A percentile compares a stretch with the other conserved stretches of the same genome.
Evolutionary conservation across 2,888 invertebrate species (phyloP).

Genomic region (Limenitis camilla): DNA sequence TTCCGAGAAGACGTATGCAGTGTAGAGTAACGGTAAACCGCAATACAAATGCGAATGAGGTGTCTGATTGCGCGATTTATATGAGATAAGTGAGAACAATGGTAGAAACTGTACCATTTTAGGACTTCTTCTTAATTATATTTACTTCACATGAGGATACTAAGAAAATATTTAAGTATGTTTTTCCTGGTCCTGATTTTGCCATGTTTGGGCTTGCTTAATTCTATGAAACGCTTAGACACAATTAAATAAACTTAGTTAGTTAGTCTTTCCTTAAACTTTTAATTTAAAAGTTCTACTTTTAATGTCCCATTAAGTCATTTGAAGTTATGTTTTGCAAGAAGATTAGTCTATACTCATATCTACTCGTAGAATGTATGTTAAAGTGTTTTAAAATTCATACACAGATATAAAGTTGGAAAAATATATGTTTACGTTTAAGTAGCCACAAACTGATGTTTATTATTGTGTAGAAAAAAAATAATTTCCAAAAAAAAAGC

Average conservation of each 20-base stretch:
- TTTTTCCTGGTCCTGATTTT: constrained; percentile 1
- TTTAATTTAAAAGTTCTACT: no score
- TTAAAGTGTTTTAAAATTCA: no score
- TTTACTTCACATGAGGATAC: neutral
- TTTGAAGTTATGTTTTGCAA: no score
- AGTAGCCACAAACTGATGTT: no score
- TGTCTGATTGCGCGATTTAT: constrained; percentile 8
- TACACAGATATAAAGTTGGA: no score
- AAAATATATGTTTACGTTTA: no score
- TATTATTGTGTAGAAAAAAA: neutral
- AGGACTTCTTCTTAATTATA: neutral
- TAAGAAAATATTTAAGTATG: neutral
- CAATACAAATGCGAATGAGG: constrained; percentile 38
- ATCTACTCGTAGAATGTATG: no score
- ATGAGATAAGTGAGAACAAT: constrained; percentile 4
- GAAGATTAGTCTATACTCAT: no score
- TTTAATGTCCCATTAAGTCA: no score
- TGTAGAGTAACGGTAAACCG: constrained; percentile 39
- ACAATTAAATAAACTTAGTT: no score
- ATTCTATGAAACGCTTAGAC: neutral
- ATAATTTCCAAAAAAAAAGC: neutral
- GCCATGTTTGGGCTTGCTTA: neutral
- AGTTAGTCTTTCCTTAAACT: no score
- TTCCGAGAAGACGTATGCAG: constrained; percentile 49
- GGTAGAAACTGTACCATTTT: neutral